Percentiles rank a stretch among this genome's conserved stretches.
phyloP scores from a whole-genome alignment of 23 tunicate species.

The Trididemnum nubilum region DNA sequence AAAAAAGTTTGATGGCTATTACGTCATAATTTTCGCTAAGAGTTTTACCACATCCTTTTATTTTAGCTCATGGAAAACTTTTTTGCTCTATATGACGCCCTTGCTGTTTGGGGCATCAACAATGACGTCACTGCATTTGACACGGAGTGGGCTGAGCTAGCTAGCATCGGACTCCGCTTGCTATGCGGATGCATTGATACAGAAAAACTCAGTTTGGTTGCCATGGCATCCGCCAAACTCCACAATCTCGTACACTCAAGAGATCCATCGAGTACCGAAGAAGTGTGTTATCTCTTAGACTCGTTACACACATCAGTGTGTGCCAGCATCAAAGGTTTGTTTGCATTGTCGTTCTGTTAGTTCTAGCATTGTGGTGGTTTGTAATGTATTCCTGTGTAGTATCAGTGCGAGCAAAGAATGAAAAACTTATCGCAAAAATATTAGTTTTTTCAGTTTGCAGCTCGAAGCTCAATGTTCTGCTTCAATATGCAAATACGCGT shows the following conservation, averaged over 20 bases:
- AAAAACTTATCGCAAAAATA: too few species aligned
- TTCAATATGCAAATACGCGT: too few species aligned
- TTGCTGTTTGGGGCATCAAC: conserved; percentile 67
- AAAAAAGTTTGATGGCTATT: too few species aligned
- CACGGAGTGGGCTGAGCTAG: conserved; percentile 72
- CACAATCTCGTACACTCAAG: conserved; percentile 81
- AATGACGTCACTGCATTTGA: conserved; percentile 5
- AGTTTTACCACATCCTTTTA: too few species aligned
- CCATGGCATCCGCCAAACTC: conserved; percentile 88
- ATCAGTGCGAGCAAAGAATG: too few species aligned
- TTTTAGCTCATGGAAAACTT: conserved; percentile 75
- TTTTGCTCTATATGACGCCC: conserved; percentile 69
- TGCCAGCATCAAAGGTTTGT: conserved; percentile 61
- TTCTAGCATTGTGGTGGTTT: too few species aligned
- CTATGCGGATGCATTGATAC: conserved; percentile 69
- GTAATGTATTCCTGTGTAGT: too few species aligned
- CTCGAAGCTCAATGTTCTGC: too few species aligned
- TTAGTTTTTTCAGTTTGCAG: too few species aligned
- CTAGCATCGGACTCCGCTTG: conserved; percentile 64
- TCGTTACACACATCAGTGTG: conserved; percentile 39
- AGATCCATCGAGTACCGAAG: conserved; percentile 53
- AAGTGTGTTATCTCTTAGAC: conserved; percentile 70
- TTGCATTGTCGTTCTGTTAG: too few species aligned
- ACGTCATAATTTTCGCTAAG: too few species aligned
- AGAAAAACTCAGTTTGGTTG: conserved; percentile 58